phyloP scores from a whole-genome alignment of 2,888 invertebrate genomes.

The Phyllotreta striolata region DNA sequence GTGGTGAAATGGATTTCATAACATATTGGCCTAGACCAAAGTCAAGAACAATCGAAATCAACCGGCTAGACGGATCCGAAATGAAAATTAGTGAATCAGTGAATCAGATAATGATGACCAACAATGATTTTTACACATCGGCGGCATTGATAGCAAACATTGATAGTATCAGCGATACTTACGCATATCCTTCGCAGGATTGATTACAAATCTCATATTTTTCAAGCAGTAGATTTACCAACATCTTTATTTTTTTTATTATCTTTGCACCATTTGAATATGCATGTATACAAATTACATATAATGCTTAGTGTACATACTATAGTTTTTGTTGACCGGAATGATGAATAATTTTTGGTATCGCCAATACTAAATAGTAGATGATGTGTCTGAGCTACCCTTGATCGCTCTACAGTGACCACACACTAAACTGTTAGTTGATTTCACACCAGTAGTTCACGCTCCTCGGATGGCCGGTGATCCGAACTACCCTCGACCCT shows the following conservation, averaged over 20 bases:
- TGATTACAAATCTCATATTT: no score
- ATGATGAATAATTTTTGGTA: not conserved
- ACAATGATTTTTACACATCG: constrained; percentile 54
- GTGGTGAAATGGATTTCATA: constrained; percentile 5
- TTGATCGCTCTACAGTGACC: constrained; percentile 59
- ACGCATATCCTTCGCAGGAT: no score
- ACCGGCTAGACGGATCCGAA: constrained; percentile 44
- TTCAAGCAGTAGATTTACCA: not conserved
- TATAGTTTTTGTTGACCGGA: not conserved
- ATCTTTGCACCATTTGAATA: not conserved
- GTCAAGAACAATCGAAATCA: constrained; percentile 18
- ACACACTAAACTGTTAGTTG: constrained; percentile 60
- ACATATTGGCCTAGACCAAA: not conserved
- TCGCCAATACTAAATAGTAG: constrained; percentile 13
- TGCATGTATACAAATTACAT: not conserved
- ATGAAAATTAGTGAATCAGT: constrained; percentile 51
- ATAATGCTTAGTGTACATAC: not conserved
- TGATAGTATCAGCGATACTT: constrained; percentile 25
- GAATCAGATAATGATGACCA: constrained; percentile 53
- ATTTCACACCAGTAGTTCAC: constrained; percentile 55
- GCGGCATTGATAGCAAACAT: constrained; percentile 53
- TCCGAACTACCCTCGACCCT: constrained; percentile 62
- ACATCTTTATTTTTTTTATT: not conserved
- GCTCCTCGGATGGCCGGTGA: constrained; percentile 61
- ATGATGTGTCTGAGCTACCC: constrained; percentile 48